These are phyloP conservation scores for Blennius ocellaris DNA, from an alignment of 2,113 vertebrate species.

Conservation along the genomic window DNA sequence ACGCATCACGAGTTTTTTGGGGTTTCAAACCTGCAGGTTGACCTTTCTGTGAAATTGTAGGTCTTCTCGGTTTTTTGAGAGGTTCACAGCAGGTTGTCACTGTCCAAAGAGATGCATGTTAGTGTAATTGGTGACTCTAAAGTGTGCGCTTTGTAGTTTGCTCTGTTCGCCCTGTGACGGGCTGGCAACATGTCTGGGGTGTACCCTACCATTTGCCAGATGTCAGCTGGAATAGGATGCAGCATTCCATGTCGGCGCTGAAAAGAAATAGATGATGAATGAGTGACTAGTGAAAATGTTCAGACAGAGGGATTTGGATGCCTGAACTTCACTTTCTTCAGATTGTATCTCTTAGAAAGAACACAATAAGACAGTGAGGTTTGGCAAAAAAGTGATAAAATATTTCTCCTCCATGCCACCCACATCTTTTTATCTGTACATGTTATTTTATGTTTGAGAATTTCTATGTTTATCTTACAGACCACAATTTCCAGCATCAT, in stretches of 20 bases:
- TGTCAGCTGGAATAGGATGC: too few relatives aligned
- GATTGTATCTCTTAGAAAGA: background rate
- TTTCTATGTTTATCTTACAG: background rate
- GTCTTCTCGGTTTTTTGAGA: too few relatives aligned
- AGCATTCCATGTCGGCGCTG: background rate
- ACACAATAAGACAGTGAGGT: background rate
- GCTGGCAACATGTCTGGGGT: too few relatives aligned
- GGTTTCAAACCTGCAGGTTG: too few relatives aligned
- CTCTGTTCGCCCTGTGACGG: too few relatives aligned
- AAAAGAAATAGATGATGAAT: background rate
- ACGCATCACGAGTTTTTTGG: too few relatives aligned
- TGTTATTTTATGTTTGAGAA: background rate
- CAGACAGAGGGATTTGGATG: background rate
- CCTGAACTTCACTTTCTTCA: background rate
- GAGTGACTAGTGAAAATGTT: background rate
- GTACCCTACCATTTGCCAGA: too few relatives aligned
- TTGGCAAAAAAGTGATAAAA: background rate
- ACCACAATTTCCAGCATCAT: background rate
- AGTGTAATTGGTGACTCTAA: too few relatives aligned
- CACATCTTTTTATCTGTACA: background rate
- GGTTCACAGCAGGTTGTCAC: too few relatives aligned
- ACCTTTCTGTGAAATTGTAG: too few relatives aligned
- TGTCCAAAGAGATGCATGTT: too few relatives aligned
- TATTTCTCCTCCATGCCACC: background rate
- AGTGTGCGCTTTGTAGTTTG: too few relatives aligned